Evolutionary conservation across 2,888 invertebrate genomes (phyloP).

Genomic region (Ceriagrion tenellum): DNA sequence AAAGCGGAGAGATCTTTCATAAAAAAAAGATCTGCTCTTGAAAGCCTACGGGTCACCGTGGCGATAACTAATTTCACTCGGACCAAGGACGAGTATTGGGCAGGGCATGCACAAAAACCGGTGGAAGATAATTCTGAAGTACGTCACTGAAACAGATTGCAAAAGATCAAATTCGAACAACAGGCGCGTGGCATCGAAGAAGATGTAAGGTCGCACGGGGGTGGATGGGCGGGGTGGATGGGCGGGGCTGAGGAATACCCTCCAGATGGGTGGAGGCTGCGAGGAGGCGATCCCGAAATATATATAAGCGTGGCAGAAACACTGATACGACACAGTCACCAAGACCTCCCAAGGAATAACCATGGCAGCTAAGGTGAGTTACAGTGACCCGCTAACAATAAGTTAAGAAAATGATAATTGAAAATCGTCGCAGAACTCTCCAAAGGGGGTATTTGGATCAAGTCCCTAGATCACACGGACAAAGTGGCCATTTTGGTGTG

Average conservation of each 20-base stretch:
- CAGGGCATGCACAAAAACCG: constrained; percentile 9
- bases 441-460: no score
- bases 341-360: neutral
- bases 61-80: neutral
- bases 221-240: neutral
- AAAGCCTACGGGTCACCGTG: neutral
- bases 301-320: neutral
- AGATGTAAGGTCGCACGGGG: neutral
- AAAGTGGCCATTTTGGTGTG: no score
- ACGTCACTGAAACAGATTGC: neutral
- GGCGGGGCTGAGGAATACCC: neutral
- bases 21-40: no score
- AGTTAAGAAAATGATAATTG: neutral
- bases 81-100: neutral
- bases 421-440: neutral
- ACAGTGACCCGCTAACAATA: neutral
- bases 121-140: neutral
- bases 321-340: neutral
- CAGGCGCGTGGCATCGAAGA: neutral
- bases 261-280: neutral
- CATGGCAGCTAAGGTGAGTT: neutral
- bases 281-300: neutral
- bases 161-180: neutral
- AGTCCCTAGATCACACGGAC: no score
- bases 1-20: no score